Percentiles rank a stretch among this genome's conserved stretches.
phyloP scores from a whole-genome alignment of 1,140 invertebrate genomes.

The Chionoecetes opilio region DNA sequence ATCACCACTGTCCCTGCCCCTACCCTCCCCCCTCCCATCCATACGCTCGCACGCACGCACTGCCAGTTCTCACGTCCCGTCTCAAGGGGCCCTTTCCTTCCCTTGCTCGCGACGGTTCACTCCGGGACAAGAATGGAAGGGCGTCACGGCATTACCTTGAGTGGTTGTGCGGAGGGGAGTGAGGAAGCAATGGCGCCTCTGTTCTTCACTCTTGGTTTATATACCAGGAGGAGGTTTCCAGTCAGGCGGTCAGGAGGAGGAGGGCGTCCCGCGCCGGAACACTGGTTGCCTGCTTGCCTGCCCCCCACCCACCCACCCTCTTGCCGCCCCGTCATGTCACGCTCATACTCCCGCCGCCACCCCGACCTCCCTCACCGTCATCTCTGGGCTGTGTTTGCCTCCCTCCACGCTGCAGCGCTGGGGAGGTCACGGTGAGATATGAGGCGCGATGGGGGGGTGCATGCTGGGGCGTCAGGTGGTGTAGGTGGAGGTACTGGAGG shows the following conservation, averaged over 20 bases:
- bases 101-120: too few relatives aligned
- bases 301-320: not conserved
- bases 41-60: not conserved
- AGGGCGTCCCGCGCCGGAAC: not conserved
- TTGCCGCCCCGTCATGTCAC: not conserved
- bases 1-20: too few relatives aligned
- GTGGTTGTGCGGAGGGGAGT: not conserved
- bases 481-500: not conserved
- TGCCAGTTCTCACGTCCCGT: too few relatives aligned
- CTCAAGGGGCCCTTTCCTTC: too few relatives aligned
- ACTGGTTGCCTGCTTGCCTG: slow-evolving; percentile 12
- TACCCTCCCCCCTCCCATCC: not conserved
- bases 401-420: not conserved
- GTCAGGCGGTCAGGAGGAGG: not conserved
- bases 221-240: not conserved
- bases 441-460: too few relatives aligned
- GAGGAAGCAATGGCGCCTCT: not conserved
- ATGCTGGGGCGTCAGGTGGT: too few relatives aligned
- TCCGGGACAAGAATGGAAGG: too few relatives aligned
- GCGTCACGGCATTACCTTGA: not conserved
- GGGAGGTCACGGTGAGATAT: not conserved
- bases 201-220: not conserved
- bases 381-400: not conserved
- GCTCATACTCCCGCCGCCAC: not conserved
- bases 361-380: not conserved